These are phyloP conservation scores for Slavum lentiscoides DNA, from an alignment of 2,888 invertebrate species.

Conservation along the genomic window DNA sequence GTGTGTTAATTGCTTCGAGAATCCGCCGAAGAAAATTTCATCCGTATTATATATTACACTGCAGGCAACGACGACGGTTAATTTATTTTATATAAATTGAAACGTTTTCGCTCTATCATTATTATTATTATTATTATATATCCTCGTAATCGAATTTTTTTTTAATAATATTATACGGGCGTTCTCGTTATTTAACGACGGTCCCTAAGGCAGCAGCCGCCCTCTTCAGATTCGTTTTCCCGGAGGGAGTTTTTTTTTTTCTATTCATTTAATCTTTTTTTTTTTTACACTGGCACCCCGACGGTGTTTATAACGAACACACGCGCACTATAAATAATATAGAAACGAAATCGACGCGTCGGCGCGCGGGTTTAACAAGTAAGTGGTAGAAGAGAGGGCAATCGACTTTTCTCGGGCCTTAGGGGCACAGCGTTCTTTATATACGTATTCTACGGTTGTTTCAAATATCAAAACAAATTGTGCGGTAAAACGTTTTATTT, in stretches of 20 bases:
- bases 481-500: too few relatives aligned
- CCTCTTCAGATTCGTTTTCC: not conserved
- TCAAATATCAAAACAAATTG: too few relatives aligned
- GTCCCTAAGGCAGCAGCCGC: too few relatives aligned
- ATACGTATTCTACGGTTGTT: too few relatives aligned
- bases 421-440: too few relatives aligned
- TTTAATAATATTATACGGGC: not conserved
- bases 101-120: slow-evolving; percentile 26
- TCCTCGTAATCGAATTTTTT: too few relatives aligned
- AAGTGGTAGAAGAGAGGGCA: too few relatives aligned
- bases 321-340: not conserved
- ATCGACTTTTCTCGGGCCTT: too few relatives aligned
- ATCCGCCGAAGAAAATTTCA: slow-evolving; percentile 24
- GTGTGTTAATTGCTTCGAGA: slow-evolving; percentile 50
- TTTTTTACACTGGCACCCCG: not conserved
- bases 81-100: slow-evolving; percentile 29
- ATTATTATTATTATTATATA: not conserved
- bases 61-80: not conserved
- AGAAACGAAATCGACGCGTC: too few relatives aligned
- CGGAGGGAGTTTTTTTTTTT: slow-evolving; percentile 16
- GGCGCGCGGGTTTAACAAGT: too few relatives aligned
- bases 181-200: not conserved
- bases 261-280: slow-evolving; percentile 11
- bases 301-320: slow-evolving; percentile 27
- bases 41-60: not conserved